Evolutionary conservation across 2,797 vertebrate genomes (phyloP), one percentile per base, ranked within the genome.

Genomic region (Falco novaeseelandiae): DNA sequence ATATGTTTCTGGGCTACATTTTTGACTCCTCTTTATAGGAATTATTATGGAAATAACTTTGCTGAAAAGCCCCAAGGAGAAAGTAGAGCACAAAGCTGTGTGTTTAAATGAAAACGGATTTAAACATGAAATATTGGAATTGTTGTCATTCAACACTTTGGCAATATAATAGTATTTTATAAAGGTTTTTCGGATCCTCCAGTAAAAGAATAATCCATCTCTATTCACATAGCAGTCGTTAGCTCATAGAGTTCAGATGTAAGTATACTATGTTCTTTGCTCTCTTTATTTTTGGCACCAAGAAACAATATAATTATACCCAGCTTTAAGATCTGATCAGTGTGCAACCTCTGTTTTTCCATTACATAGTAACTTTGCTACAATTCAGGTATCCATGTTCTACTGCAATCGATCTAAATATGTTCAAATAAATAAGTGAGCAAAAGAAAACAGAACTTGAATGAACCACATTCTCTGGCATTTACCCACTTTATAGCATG

Each of bases 71-170:
- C 95, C 5, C 3, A 59, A 97, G 96, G 95, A 97, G 83, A 92
- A 97, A 97, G 81, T 65, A 81, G 72, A 96, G 70, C 48, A 34
- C 54, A 94, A 94, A 96, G 95, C 70, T 85, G 40, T 94, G 52
- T 90, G 88, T 95, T 97, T 96, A 97, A 97, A 97, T 95, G 80
- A 97, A 97, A 98, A 97, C 63, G 71, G 86, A 97, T 97, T 96
- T 97, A 96, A 98, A 97, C 57, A 92, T 71, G 80, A 97, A 96
- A 85, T 93, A 93, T 76, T 54, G 51, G 54, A 97, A 97, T 92
- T 95, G 94, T 96, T 98, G 93, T 95, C 81, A 90, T 97, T 97
- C 86, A 96, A 78, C 61, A 66, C 90, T 98, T 97, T 87, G 25
- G 94, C 93, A 91, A 84, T 77, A 73, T 85, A 96, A 92, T 93